Evolutionary conservation across 2,888 invertebrate genomes (phyloP), one percentile per base, ranked within the genome.

Genomic region (Resseliella maxima): DNA sequence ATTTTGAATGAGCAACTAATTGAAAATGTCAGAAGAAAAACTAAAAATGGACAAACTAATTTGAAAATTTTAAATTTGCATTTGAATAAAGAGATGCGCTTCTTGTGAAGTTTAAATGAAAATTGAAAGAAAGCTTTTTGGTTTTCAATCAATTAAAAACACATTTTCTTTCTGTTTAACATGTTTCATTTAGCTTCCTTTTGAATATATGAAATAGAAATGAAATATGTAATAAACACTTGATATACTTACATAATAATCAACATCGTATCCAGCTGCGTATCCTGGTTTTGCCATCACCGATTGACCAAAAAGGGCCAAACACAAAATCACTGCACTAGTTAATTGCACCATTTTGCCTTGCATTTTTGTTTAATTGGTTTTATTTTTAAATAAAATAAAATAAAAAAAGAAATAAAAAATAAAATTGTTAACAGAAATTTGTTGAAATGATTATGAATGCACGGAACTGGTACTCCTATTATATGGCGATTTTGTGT

Each of bases 221-320:
- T 18, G 18, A 50, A 15, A 50, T 50, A 15, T 6, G 6, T 50
- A 15, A 15, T 21, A 50, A 2, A 15, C 83, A 83, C 83, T 31
- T 41, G 50, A 86, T 24, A 72, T 88, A 92, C 94, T 93, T 92
- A 94, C 94, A 90, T 93, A 93, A 90, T 94, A 94, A 90, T 93
- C 93, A 87, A 93, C 91, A 88, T 89, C 90, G 88, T 92, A 91
- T 88, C 90, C 90, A 35, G 90, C 90, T 85, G 92, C 92, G 88
- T 92, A 93, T 88, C 90, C 91, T 87, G 92, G 92, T 87, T 89
- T 89, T 85, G 91, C 91, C 85, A 89, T 87, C 41, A 89, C 89
- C 85, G 88, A 88, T 87, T 88, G 88, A 89, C 89, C 89, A 89
- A 89, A 90, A 88, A 91, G 87, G 54, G 89, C 89, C 88, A 91